These are phyloP conservation scores for Drosophila subobscura DNA, from an alignment of 1,140 invertebrate species.

Conservation along the genomic window DNA sequence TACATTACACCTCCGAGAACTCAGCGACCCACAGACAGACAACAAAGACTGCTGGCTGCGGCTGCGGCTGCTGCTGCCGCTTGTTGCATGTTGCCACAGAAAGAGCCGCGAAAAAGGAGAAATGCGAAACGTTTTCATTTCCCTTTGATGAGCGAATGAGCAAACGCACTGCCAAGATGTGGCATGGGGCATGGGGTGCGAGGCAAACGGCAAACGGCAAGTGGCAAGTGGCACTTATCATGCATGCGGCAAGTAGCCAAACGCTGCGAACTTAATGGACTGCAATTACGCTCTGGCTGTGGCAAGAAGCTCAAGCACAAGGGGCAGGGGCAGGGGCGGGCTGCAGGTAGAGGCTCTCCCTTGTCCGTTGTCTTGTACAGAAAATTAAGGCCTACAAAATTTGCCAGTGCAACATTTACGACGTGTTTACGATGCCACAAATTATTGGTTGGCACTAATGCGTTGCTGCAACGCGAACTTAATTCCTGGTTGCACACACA, in stretches of 20 bases:
- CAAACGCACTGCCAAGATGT: slow-evolving; percentile 1
- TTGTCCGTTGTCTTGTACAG: slow-evolving; percentile 44
- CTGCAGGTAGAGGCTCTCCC: not conserved
- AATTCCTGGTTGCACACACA: slow-evolving; percentile 27
- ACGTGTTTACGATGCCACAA: slow-evolving; percentile 76
- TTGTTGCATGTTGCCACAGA: slow-evolving; percentile 9
- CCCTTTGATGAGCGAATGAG: slow-evolving; percentile 30
- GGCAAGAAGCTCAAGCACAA: slow-evolving; percentile 1
- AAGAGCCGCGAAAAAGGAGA: slow-evolving; percentile 9
- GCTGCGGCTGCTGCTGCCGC: no score
- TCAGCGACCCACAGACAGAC: slow-evolving; percentile 1
- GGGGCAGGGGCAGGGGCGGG: not conserved
- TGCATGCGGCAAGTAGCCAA: slow-evolving; percentile 58
- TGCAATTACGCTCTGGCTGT: slow-evolving; percentile 57
- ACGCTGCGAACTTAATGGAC: slow-evolving; percentile 64
- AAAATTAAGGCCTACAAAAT: slow-evolving; percentile 64
- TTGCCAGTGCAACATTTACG: slow-evolving; percentile 74
- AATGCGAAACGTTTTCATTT: slow-evolving; percentile 53
- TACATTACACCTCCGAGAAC: slow-evolving; percentile 44
- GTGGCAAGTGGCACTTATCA: slow-evolving; percentile 66
- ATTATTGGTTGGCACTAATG: slow-evolving; percentile 75
- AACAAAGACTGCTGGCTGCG: slow-evolving; percentile 38
- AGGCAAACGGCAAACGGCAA: not conserved
- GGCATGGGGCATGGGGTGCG: not conserved
- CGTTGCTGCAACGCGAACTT: slow-evolving; percentile 63